Evolutionary conservation across 2,888 invertebrate genomes (phyloP).

Genomic region (Hyposoter didymator): DNA sequence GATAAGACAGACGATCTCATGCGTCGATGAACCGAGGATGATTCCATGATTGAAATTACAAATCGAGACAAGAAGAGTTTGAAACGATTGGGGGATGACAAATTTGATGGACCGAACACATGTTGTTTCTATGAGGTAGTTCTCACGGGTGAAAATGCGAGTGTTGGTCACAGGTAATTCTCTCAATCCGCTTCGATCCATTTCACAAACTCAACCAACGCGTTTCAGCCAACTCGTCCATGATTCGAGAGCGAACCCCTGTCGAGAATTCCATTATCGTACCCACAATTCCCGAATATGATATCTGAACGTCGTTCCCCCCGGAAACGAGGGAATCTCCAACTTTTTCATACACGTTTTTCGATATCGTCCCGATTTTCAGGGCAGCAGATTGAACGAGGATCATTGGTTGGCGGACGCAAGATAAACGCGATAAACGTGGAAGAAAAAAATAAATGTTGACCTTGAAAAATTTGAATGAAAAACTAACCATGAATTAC

Average conservation of each 20-base stretch:
- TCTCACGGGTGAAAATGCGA: constrained; percentile 75
- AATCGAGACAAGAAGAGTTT: constrained; percentile 10
- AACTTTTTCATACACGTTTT: constrained; percentile 8
- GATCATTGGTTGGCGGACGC: not conserved
- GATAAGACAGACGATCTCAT: too few relatives aligned
- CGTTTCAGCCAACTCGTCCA: constrained; percentile 74
- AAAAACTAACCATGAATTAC: too few relatives aligned
- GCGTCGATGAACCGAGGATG: constrained; percentile 65
- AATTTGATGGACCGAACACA: constrained; percentile 69
- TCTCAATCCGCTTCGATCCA: constrained; percentile 56
- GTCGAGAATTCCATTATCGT: constrained; percentile 83
- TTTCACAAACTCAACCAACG: constrained; percentile 66
- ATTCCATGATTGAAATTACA: constrained; percentile 23
- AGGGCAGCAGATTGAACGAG: not conserved
- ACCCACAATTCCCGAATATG: constrained; percentile 77
- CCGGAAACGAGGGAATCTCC: constrained; percentile 16
- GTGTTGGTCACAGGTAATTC: constrained; percentile 53
- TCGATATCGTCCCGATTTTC: not conserved
- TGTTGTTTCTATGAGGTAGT: constrained; percentile 78
- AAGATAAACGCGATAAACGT: too few relatives aligned
- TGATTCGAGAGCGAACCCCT: constrained; percentile 71
- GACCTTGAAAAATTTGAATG: too few relatives aligned
- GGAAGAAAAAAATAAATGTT: too few relatives aligned
- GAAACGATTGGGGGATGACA: constrained; percentile 39
- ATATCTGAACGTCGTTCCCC: constrained; percentile 10